Percentiles rank a stretch among this genome's conserved stretches.
phyloP scores from a whole-genome alignment of 2,888 invertebrate genomes.

The Poecilus cupreus region DNA sequence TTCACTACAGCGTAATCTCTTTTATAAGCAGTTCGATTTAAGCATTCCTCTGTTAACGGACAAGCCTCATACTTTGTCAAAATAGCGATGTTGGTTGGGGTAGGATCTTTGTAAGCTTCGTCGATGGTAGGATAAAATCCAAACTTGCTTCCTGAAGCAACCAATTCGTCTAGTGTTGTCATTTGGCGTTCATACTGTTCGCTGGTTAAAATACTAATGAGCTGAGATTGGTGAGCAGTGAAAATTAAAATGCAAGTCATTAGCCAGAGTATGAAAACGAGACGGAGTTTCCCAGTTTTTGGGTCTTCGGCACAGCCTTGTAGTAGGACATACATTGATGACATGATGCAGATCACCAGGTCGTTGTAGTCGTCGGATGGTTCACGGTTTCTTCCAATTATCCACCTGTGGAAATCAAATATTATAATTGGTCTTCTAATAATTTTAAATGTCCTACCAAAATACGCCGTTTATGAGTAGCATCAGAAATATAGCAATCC shows the following conservation, averaged over 20 bases:
- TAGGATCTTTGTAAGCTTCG: conserved; percentile 13
- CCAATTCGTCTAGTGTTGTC: conserved; percentile 13
- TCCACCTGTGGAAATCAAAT: conserved; percentile 14
- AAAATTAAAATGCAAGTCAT: not conserved
- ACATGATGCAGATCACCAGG: not conserved
- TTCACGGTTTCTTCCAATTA: not conserved
- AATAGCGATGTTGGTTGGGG: conserved; percentile 44
- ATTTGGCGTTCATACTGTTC: conserved; percentile 50
- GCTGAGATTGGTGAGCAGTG: conserved; percentile 19
- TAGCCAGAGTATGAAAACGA: conserved; percentile 24
- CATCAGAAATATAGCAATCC: no score
- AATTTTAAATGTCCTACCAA: not conserved
- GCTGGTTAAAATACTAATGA: conserved; percentile 46
- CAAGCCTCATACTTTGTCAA: conserved; percentile 30
- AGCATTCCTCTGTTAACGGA: conserved; percentile 9
- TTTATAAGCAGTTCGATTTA: conserved; percentile 35
- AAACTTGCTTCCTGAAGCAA: not conserved
- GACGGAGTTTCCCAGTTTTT: not conserved
- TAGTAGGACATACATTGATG: not conserved
- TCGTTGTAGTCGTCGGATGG: not conserved
- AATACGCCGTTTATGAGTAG: not conserved
- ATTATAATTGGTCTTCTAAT: not conserved
- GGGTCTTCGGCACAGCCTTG: not conserved
- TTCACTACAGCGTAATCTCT: conserved; percentile 32
- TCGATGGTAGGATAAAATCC: not conserved